These are phyloP conservation scores for Morone chrysops DNA, from an alignment of 2,113 vertebrate genomes.

Conservation along the genomic window DNA sequence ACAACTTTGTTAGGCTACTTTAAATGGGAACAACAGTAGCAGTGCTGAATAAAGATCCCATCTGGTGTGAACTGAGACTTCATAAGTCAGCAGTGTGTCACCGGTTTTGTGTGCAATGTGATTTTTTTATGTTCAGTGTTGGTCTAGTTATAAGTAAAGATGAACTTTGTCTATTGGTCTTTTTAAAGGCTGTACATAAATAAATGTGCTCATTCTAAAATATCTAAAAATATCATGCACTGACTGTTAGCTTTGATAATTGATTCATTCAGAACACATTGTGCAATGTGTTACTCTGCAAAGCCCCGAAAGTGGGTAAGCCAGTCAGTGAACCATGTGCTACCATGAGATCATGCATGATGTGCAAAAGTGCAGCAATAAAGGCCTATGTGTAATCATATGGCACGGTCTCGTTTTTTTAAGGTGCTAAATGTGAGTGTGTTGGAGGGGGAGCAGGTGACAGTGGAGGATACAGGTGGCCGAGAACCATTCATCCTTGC, in stretches of 20 bases:
- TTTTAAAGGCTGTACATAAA: neutral
- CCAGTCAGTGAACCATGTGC: neutral
- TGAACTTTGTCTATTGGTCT: too few species aligned
- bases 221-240: conserved; percentile 5
- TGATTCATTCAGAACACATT: too few species aligned
- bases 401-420: conserved; percentile 1
- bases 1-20: conserved; percentile 28
- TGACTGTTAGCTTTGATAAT: neutral
- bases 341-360: neutral
- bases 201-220: neutral
- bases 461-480: conserved; percentile 90
- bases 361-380: neutral
- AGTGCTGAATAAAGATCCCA: conserved; percentile 28
- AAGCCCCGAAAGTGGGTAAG: neutral
- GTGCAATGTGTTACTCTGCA: neutral
- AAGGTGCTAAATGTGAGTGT: conserved; percentile 94
- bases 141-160: too few species aligned
- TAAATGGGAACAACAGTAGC: conserved; percentile 14
- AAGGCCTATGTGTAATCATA: conserved; percentile 9
- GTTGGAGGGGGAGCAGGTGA: conserved; percentile 88
- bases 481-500: conserved; percentile 89
- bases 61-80: conserved; percentile 38
- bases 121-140: neutral
- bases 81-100: conserved; percentile 22
- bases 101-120: neutral